Conservation (phyloP, 2,113 vertebrate genomes). For the Zosterops pallidus region DNA sequence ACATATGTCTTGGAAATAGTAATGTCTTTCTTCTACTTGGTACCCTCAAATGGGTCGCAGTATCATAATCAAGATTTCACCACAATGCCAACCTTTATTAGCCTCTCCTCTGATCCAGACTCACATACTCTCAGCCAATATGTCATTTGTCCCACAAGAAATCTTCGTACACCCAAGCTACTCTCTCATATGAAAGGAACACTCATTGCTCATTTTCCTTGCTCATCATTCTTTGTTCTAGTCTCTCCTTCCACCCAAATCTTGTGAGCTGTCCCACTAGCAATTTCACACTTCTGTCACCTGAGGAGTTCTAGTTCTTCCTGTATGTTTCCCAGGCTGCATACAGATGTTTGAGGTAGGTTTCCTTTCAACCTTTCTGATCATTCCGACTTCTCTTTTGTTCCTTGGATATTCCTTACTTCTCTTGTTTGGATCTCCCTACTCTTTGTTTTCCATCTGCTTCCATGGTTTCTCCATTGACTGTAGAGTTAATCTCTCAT, state of each 20-base stretch:
- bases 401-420: background rate
- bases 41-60: too few species aligned
- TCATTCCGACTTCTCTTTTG: background rate
- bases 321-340: background rate
- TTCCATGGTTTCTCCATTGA: background rate
- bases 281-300: background rate
- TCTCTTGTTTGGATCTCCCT: background rate
- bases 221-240: background rate
- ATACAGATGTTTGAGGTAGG: background rate
- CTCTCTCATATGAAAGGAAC: background rate
- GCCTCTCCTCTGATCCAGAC: background rate
- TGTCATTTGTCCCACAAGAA: background rate
- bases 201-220: background rate
- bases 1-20: background rate
- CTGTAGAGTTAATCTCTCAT: background rate
- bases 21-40: background rate
- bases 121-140: background rate
- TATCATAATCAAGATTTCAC: background rate
- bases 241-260: too few species aligned
- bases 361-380: background rate
- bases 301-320: background rate
- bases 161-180: background rate
- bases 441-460: background rate
- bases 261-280: background rate
- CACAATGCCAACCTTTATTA: background rate